Evolutionary conservation across 2,888 invertebrate species (phyloP), one percentile per base, ranked within the genome.

Genomic region (Tribolium freemani): DNA sequence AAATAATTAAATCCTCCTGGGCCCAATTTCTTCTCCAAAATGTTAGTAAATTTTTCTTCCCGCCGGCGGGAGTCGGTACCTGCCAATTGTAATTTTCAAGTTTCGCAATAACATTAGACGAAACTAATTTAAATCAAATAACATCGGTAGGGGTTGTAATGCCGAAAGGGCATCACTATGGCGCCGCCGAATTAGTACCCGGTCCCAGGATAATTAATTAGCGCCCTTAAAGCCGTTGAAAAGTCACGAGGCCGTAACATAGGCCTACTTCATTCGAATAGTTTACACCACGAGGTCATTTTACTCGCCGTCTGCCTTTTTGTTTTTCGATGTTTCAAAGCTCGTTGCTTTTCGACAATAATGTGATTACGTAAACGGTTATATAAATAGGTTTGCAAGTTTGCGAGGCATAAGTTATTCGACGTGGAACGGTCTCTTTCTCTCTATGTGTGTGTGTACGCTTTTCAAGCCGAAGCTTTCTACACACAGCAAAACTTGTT

Each of bases 401-500:
- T 60, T 48, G 11, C 60, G 21, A 30, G 13, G 60, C 60, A 60
- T 48, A 58, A 58, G 60, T 60, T 60, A 60, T 60, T 60, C 45
- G 46, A 20, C 16, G 60, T 44, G 20, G 44, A 26, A 9, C 44
- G 60, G 60, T 48, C 60, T 58, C 31, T 58, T 16, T 61, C 61
- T 61, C 3, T 26, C 26, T 26, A 5, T 26, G 56, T 4, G 20
- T 38, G 54, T 45, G 44, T 54, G 54, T 45, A 26, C 45, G 66
- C 66, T 53, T 67, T 60, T 60, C 60, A 51, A 53, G 48, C 20
- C 50, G 53, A 54, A 63, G 50, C 53, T 38, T 51, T 58, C 45
- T 16, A 50, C 50, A 51, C 60, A 63, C 61, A 68, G 50, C 44
- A 72, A 71, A 72, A 72, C 56, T 60, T 72, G 72, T 72, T 72